Conservation (phyloP, 1,140 invertebrate genomes). For the Streblospio benedicti region DNA sequence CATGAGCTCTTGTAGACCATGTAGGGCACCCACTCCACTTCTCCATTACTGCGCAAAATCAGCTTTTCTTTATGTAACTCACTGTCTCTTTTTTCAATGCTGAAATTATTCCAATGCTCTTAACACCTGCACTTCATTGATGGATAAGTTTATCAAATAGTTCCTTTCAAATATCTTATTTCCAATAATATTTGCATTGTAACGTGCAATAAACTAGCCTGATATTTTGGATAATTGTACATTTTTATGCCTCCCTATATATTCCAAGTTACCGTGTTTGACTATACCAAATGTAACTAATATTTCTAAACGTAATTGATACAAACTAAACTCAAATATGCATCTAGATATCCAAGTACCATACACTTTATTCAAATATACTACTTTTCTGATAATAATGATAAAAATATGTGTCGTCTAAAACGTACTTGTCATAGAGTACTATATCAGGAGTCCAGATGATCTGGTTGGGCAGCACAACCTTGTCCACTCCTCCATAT, state of each 20-base stretch:
- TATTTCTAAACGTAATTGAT: not conserved
- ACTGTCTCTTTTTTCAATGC: not conserved
- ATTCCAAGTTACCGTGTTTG: not conserved
- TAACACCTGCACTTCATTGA: too few relatives aligned
- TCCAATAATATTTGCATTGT: not conserved
- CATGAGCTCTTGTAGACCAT: conserved; percentile 99
- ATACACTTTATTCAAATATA: too few relatives aligned
- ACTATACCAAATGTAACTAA: not conserved
- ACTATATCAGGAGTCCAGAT: conserved; percentile 25
- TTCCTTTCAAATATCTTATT: not conserved
- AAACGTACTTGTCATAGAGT: conserved; percentile 22
- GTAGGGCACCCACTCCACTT: conserved; percentile 91
- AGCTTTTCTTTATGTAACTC: conserved; percentile 70
- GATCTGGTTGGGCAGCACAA: conserved; percentile 44
- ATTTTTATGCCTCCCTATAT: too few relatives aligned
- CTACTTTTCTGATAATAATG: too few relatives aligned
- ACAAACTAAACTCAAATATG: not conserved
- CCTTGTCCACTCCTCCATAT: too few relatives aligned
- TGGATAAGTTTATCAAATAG: not conserved
- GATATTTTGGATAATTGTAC: not conserved
- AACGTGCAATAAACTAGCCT: not conserved
- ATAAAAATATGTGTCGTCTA: too few relatives aligned
- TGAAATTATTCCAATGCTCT: too few relatives aligned
- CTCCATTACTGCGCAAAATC: conserved; percentile 87
- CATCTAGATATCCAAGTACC: too few relatives aligned